Evolutionary conservation across 2,888 invertebrate species (phyloP).

Genomic region (Xanthia icteritia): DNA sequence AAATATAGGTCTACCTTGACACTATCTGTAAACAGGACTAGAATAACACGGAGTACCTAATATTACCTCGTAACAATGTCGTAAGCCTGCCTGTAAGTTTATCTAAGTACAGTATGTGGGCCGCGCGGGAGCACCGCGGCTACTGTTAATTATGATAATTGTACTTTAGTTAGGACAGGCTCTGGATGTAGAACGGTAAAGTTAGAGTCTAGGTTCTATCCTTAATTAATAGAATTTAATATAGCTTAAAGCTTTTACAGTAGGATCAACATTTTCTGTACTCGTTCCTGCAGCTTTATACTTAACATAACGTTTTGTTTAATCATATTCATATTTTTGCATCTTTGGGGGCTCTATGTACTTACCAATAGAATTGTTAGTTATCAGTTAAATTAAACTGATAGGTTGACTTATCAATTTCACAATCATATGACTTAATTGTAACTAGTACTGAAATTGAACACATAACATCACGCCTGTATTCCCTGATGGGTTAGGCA

Average conservation of each 20-base stretch:
- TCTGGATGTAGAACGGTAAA: background rate
- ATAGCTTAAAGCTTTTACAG: background rate
- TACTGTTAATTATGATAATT: conserved; percentile 54
- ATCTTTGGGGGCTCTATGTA: background rate
- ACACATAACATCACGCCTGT: background rate
- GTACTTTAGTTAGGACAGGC: conserved; percentile 22
- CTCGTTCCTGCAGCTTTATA: background rate
- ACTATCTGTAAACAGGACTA: conserved; percentile 17
- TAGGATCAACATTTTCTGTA: background rate
- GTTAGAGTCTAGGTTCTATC: background rate
- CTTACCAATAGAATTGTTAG: background rate
- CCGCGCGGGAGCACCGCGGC: conserved; percentile 27
- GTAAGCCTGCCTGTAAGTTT: conserved; percentile 54
- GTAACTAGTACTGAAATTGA: background rate
- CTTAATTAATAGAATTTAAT: conserved; percentile 4
- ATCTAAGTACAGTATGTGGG: conserved; percentile 50
- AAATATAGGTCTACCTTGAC: conserved; percentile 3
- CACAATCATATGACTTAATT: background rate
- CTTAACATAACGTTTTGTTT: background rate
- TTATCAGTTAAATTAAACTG: background rate
- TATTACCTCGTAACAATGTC: conserved; percentile 26
- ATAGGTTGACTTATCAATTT: background rate
- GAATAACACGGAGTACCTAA: conserved; percentile 1
- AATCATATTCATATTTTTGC: background rate
- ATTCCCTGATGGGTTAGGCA: too few species aligned